Conservation (phyloP, 2,113 vertebrate species). For the Prionailurus viverrinus region DNA sequence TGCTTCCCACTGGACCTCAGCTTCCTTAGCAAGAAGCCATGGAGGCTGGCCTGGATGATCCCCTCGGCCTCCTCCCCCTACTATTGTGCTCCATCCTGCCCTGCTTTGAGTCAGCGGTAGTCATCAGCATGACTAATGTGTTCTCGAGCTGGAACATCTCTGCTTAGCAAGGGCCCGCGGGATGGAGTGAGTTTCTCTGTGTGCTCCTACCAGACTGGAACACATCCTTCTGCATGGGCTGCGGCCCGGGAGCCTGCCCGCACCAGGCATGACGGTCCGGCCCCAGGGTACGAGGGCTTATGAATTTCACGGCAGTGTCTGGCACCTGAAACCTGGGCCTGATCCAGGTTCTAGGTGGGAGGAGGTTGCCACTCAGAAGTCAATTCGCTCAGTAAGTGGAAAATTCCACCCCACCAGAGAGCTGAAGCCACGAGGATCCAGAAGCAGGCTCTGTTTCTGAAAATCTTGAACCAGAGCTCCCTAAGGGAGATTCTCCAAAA, state of each 20-base stretch:
- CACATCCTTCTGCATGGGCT: not conserved
- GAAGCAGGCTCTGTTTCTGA: constrained; percentile 3
- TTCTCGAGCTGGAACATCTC: constrained; percentile 49
- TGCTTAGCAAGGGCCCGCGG: not conserved
- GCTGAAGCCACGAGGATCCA: not conserved
- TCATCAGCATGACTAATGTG: constrained; percentile 61
- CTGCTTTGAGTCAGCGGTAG: not conserved
- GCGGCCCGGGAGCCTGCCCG: not conserved
- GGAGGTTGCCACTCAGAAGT: constrained; percentile 46
- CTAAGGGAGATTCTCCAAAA: not conserved
- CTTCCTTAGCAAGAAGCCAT: not conserved
- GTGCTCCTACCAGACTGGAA: not conserved
- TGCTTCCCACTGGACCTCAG: not conserved
- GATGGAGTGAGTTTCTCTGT: not conserved
- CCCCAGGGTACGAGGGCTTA: not conserved
- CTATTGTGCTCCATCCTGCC: not conserved
- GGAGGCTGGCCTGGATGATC: not conserved
- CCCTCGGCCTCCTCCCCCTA: not conserved
- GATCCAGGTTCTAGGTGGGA: constrained; percentile 51
- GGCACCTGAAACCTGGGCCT: not conserved
- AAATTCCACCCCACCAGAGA: constrained; percentile 4
- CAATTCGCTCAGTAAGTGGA: not conserved
- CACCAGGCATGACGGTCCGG: accelerated
- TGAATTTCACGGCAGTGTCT: not conserved
- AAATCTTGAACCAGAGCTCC: not conserved